A percentile compares a stretch with the other conserved stretches of the same genome.
These are phyloP conservation scores for Aleadryas rufinucha DNA, from an alignment of 2,113 vertebrate genomes.

Conservation along the genomic window DNA sequence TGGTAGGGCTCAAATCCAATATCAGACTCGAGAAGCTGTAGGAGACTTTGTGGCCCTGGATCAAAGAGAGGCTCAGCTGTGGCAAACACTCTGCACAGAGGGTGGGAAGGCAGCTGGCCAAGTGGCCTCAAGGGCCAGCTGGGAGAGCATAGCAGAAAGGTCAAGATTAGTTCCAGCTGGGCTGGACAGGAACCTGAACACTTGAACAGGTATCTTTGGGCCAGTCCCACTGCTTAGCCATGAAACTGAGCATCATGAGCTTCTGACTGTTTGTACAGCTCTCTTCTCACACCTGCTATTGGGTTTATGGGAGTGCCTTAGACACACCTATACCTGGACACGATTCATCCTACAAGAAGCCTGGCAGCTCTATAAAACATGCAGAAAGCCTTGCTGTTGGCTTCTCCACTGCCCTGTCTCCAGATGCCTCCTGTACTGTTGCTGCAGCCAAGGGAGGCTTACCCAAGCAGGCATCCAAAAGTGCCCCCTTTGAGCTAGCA, in stretches of 20 bases:
- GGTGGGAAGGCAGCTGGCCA: background rate
- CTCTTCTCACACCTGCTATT: background rate
- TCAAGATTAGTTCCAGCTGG: background rate
- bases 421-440: rapidly evolving
- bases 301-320: background rate
- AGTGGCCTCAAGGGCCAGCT: background rate
- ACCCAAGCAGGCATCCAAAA: background rate
- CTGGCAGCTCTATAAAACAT: background rate
- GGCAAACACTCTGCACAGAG: rapidly evolving
- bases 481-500: background rate
- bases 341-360: background rate
- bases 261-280: background rate
- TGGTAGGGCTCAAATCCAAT: rapidly evolving
- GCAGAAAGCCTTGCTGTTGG: background rate
- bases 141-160: background rate
- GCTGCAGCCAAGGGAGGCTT: background rate
- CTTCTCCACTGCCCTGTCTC: background rate
- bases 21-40: background rate
- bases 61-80: background rate
- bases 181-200: background rate
- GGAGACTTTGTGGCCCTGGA: background rate
- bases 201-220: background rate
- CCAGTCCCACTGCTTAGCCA: background rate
- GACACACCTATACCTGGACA: background rate
- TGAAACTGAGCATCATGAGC: rapidly evolving